phyloP scores from a whole-genome alignment of 2,113 vertebrate species.

The Vanacampus margaritifer region DNA sequence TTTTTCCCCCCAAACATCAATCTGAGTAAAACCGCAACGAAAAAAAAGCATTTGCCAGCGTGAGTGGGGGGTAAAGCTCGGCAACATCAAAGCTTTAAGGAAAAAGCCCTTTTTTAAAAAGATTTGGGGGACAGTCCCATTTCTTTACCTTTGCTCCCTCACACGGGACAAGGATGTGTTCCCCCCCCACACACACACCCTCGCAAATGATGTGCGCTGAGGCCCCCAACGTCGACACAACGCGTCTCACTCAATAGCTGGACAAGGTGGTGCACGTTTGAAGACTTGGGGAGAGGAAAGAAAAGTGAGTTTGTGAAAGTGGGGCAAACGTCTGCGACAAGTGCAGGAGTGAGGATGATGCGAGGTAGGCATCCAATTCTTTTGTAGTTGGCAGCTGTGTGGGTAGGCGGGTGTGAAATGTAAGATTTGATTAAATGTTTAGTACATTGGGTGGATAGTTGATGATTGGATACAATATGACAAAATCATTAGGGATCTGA shows the following conservation, averaged over 20 bases:
- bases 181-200: constrained; percentile 16
- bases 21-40: constrained; percentile 7
- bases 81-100: constrained; percentile 43
- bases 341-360: constrained; percentile 72
- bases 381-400: constrained; percentile 10
- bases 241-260: constrained; percentile 15
- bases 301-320: constrained; percentile 64
- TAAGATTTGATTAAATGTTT: constrained; percentile 12
- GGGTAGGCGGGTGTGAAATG: constrained; percentile 22
- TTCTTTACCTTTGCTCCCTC: constrained; percentile 10
- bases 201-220: constrained; percentile 15
- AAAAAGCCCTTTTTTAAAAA: constrained; percentile 59
- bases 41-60: background rate
- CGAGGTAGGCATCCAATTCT: constrained; percentile 71
- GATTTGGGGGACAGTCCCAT: constrained; percentile 53
- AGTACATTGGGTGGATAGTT: background rate
- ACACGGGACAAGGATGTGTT: constrained; percentile 44
- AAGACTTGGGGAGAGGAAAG: constrained; percentile 38
- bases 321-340: constrained; percentile 57
- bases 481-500: background rate
- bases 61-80: constrained; percentile 55
- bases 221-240: constrained; percentile 44
- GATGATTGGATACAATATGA: background rate
- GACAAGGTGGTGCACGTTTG: constrained; percentile 15
- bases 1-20: constrained; percentile 4